Evolutionary conservation across 2,888 invertebrate species (phyloP).

Genomic region (Cryptophagus acutangulus): DNA sequence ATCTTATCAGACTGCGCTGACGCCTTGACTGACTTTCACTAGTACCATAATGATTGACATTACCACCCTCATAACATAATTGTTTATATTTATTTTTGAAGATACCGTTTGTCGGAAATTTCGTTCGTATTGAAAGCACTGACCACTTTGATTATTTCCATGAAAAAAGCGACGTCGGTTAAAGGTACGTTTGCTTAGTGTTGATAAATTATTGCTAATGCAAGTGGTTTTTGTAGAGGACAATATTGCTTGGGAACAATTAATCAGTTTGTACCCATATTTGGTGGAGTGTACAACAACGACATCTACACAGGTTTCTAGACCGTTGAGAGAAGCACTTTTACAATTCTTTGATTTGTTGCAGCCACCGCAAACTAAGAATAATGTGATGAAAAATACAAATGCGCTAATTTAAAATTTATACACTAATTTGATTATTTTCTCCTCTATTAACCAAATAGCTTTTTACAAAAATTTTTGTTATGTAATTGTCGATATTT

Average conservation of each 20-base stretch:
- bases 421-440: neutral
- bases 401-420: conserved; percentile 10
- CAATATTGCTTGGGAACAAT: conserved; percentile 85
- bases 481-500: no score
- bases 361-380: conserved; percentile 53
- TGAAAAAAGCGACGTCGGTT: conserved; percentile 85
- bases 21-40: no score
- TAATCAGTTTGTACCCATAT: conserved; percentile 86
- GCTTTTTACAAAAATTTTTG: no score
- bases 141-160: conserved; percentile 83
- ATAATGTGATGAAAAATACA: conserved; percentile 13
- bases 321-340: conserved; percentile 76
- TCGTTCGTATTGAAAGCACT: conserved; percentile 93
- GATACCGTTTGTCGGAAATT: conserved; percentile 91
- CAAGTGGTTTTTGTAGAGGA: conserved; percentile 61
- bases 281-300: conserved; percentile 83
- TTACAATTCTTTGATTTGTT: conserved; percentile 82
- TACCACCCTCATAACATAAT: no score
- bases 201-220: conserved; percentile 9
- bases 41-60: no score
- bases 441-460: no score
- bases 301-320: conserved; percentile 72
- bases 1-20: no score
- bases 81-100: conserved; percentile 47
- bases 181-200: conserved; percentile 58